phyloP scores from a whole-genome alignment of 2,888 invertebrate species.

The Eubasilissa splendida region DNA sequence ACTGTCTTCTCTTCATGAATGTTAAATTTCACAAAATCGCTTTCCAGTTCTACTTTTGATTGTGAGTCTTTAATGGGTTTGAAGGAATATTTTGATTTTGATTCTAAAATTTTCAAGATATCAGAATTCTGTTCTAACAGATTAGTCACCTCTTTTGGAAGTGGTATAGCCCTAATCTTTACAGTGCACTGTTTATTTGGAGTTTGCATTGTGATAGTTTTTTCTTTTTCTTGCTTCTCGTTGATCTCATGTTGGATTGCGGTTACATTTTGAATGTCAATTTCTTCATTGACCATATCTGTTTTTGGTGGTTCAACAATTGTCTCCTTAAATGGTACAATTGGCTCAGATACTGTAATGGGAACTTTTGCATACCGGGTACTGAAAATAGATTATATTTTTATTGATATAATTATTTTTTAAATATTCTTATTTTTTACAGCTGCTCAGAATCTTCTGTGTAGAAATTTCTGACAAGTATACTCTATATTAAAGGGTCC shows the following conservation, averaged over 20 bases:
- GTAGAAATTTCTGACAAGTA: too few species aligned
- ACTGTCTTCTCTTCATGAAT: neutral
- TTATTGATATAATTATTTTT: too few species aligned
- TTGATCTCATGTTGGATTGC: conserved; percentile 63
- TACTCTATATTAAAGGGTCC: too few species aligned
- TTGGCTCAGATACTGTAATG: conserved; percentile 93
- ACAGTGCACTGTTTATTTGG: conserved; percentile 82
- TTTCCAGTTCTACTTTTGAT: conserved; percentile 1
- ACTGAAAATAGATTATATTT: conserved; percentile 61
- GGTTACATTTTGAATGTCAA: conserved; percentile 73
- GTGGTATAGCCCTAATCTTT: conserved; percentile 82
- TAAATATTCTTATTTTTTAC: too few species aligned
- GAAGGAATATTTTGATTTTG: conserved; percentile 19
- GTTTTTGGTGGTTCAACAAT: conserved; percentile 85
- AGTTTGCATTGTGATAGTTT: conserved; percentile 75
- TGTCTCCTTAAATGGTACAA: conserved; percentile 97
- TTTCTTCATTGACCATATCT: conserved; percentile 90
- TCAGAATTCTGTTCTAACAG: conserved; percentile 81
- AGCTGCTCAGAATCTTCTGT: too few species aligned
- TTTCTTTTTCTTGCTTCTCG: conserved; percentile 69
- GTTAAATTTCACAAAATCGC: conserved; percentile 16
- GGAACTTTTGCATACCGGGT: conserved; percentile 87
- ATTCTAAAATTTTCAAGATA: conserved; percentile 75
- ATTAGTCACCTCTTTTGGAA: conserved; percentile 81
- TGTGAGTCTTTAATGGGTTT: conserved; percentile 37